Percentiles rank a stretch among this genome's conserved stretches.
These are phyloP conservation scores for Micronisus gabar DNA, from an alignment of 2,113 vertebrate species.

Conservation along the genomic window DNA sequence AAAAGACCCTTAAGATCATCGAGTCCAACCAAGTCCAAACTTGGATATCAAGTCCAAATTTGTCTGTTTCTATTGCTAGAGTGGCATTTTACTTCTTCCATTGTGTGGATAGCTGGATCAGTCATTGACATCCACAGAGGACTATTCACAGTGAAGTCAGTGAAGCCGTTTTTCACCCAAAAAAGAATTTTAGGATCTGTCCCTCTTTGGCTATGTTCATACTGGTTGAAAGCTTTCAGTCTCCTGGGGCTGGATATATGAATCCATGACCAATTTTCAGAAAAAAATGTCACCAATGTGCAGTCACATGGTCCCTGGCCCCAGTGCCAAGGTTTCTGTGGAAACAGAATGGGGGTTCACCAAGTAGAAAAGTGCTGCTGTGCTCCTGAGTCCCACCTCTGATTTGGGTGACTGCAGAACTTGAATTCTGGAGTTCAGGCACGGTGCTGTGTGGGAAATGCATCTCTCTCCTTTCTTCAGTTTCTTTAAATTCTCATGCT, in stretches of 20 bases:
- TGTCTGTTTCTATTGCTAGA: background rate
- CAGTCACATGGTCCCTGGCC: background rate
- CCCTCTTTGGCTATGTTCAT: background rate
- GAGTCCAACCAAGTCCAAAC: background rate
- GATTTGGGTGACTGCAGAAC: background rate
- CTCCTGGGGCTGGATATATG: background rate
- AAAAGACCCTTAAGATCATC: background rate
- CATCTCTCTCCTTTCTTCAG: background rate
- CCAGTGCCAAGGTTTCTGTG: background rate
- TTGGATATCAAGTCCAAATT: background rate
- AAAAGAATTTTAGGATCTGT: background rate
- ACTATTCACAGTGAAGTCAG: background rate
- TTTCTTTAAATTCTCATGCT: background rate
- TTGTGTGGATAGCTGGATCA: background rate
- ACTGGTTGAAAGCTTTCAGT: background rate
- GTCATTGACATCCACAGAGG: background rate
- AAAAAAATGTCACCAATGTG: rapidly evolving
- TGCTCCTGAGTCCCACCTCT: background rate
- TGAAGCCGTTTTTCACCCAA: background rate
- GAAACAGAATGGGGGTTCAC: background rate
- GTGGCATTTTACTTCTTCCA: background rate
- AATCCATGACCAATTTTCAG: background rate
- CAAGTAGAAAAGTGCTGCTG: background rate
- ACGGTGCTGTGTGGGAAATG: background rate
- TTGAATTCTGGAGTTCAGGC: rapidly evolving